Base-by-base conservation (phyloP, 2,888 invertebrate species). In the Mantis religiosa region DNA sequence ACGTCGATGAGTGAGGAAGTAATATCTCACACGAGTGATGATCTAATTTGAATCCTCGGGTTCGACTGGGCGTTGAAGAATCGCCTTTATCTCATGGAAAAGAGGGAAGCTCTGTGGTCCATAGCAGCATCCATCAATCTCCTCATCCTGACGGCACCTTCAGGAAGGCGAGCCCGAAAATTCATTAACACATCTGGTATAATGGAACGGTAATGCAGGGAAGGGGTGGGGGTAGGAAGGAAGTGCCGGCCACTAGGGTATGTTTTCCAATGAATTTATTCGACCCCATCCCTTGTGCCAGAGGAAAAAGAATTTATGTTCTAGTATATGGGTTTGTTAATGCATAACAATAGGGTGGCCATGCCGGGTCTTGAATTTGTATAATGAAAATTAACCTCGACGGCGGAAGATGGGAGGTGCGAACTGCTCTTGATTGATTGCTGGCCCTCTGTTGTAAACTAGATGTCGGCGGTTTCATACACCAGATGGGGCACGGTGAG, bases 121-220 rank as follows among this genome's bases (percentile, higher is more conserved):
- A 71, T 71, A 20, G 4, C 54, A 71, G 54, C 54, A 71, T 25
- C 54, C 54, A 71, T 71, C 54, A 71, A 71, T 71, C 54, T 71
- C 54, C 25, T 71, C 54, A 71, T 71, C 54, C 20, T 71, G 54
- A 71, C 54, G 54, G 54, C 54, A 71, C 54, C 54, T 71, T 71
- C 54, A 71, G 54, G 54, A 71, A 71, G 54, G 20, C 54, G 54
- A 71, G 54, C 20, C 54, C 54, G 54, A 81, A 54, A 86, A 86
- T 86, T 86, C 86, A 86, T 86, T 86, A 86, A 86, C 86, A 86
- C 86, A 30, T 28, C 81, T 30, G 81, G 86, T 71, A 71, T 86
- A 86, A 86, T 86, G 86, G 86, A 86, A 86, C 47, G 30, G 86
- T 86, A 86, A 81, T 86, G 47, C 20, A 12, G 30, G 28, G 3